phyloP scores from a whole-genome alignment of 92 coral and sea anemone species.

The Porites divaricata region DNA sequence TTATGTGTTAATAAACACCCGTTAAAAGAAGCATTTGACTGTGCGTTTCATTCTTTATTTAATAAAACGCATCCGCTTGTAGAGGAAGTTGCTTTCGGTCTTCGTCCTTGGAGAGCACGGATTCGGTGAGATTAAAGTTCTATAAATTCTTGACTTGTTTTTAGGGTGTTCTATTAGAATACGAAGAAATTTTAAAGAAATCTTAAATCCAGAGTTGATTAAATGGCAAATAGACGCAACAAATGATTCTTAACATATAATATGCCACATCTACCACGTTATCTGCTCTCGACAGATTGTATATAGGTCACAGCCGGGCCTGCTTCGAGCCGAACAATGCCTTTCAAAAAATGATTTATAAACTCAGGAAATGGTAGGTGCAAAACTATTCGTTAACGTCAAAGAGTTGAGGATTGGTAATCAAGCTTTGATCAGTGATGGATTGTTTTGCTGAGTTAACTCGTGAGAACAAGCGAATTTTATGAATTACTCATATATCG shows the following conservation, averaged over 20 bases:
- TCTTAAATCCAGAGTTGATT: not conserved
- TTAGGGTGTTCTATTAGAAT: not conserved
- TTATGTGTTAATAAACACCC: slow-evolving; percentile 25
- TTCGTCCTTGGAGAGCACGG: not conserved
- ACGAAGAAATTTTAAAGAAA: not conserved
- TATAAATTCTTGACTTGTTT: too few species aligned
- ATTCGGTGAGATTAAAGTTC: too few species aligned
- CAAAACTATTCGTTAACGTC: slow-evolving; percentile 66
- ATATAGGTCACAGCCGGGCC: not conserved
- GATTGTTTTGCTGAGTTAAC: slow-evolving; percentile 44
- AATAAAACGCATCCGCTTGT: not conserved
- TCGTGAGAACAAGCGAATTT: slow-evolving; percentile 53
- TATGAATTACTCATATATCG: slow-evolving; percentile 8
- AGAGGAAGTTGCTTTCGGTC: not conserved
- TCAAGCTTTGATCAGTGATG: slow-evolving; percentile 34
- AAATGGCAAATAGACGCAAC: not conserved
- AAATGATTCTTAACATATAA: not conserved
- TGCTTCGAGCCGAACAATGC: slow-evolving; percentile 36
- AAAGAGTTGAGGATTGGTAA: slow-evolving; percentile 52
- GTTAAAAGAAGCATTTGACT: not conserved
- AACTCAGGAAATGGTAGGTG: slow-evolving; percentile 70
- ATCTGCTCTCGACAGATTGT: slow-evolving; percentile 25
- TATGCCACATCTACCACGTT: slow-evolving; percentile 21
- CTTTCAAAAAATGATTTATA: slow-evolving; percentile 88
- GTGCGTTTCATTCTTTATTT: not conserved